phyloP scores from a whole-genome alignment of 2,113 vertebrate species.

The Riparia riparia region DNA sequence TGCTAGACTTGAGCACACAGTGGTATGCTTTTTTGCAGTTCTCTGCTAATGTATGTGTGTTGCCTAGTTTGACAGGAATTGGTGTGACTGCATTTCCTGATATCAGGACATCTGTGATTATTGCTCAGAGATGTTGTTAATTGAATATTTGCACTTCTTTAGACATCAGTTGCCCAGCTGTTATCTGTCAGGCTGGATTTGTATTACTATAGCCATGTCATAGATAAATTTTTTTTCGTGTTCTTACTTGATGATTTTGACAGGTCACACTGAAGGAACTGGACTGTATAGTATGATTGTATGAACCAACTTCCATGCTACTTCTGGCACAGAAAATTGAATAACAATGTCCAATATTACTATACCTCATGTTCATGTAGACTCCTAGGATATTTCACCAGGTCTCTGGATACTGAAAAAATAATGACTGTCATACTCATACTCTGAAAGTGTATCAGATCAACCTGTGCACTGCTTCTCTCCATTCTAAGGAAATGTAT shows the following conservation, averaged over 20 bases:
- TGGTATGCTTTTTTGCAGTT: background rate
- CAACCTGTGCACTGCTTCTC: background rate
- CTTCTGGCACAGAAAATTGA: background rate
- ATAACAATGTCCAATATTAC: background rate
- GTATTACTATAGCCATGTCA: background rate
- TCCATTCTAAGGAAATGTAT: background rate
- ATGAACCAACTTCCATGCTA: background rate
- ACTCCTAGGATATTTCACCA: background rate
- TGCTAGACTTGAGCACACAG: background rate
- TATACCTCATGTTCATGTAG: background rate
- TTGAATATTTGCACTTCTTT: background rate
- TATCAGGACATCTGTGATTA: background rate
- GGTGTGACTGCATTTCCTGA: background rate
- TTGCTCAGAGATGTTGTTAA: background rate
- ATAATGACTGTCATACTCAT: background rate
- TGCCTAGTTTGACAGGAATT: background rate
- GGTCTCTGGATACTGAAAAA: background rate
- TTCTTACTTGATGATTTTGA: background rate
- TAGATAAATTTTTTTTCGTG: background rate
- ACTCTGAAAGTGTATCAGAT: background rate
- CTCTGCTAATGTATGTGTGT: background rate
- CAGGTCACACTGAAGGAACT: background rate
- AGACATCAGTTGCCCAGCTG: background rate
- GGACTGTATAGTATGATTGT: accelerated
- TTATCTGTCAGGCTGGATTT: background rate